Evolutionary conservation across 2,888 invertebrate genomes (phyloP).

Genomic region (Parascotia fuliginaria): DNA sequence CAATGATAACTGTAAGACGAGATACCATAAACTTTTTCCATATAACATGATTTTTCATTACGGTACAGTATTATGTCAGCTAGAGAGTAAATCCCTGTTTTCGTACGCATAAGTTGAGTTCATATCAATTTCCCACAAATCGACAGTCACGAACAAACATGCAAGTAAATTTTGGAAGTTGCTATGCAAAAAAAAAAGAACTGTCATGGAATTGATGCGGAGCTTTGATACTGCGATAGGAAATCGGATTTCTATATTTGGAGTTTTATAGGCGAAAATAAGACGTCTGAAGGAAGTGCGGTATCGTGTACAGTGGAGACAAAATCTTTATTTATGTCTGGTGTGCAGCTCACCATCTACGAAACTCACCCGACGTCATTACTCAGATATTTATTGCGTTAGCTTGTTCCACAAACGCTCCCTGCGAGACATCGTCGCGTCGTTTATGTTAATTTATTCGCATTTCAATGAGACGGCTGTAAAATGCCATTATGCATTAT

Average conservation of each 20-base stretch:
- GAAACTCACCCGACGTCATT: conserved; percentile 59
- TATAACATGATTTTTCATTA: conserved; percentile 65
- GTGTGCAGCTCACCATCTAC: conserved; percentile 49
- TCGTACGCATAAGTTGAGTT: conserved; percentile 57
- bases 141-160: conserved; percentile 65
- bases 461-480: conserved; percentile 75
- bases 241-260: conserved; percentile 27
- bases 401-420: conserved; percentile 59
- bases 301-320: conserved; percentile 44
- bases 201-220: conserved; percentile 21
- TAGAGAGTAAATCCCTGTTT: conserved; percentile 39
- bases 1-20: conserved; percentile 73
- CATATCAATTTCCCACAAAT: conserved; percentile 68
- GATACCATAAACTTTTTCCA: conserved; percentile 69
- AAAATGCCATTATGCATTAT: conserved; percentile 70
- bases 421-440: conserved; percentile 56
- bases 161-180: conserved; percentile 52
- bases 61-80: conserved; percentile 54
- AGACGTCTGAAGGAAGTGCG: conserved; percentile 14
- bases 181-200: conserved; percentile 36
- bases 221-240: conserved; percentile 23
- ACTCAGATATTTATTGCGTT: conserved; percentile 70
- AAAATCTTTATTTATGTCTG: conserved; percentile 64
- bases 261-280: conserved; percentile 23
- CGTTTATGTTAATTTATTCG: conserved; percentile 80